These are phyloP conservation scores for Muschampia plurimacula DNA, from an alignment of 2,888 invertebrate species.

Conservation along the genomic window DNA sequence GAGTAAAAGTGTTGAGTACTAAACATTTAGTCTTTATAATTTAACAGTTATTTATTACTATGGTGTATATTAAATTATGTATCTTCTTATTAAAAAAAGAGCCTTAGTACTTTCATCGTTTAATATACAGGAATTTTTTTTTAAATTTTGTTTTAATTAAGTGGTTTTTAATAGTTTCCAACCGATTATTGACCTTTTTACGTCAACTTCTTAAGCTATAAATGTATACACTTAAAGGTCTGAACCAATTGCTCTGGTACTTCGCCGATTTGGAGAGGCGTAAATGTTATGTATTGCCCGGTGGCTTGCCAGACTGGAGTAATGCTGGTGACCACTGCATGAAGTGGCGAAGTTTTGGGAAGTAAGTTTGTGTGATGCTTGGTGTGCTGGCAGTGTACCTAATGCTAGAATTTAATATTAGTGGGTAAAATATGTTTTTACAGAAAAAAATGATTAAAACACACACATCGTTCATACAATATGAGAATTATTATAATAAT, in stretches of 20 bases:
- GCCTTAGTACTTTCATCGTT: no score
- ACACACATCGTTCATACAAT: no score
- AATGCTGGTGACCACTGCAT: slow-evolving; percentile 91
- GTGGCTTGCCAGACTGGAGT: slow-evolving; percentile 91
- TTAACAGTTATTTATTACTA: no score
- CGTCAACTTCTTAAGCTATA: neutral
- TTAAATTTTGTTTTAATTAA: no score
- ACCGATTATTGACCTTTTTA: neutral
- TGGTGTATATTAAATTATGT: no score
- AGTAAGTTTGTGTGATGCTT: slow-evolving; percentile 82
- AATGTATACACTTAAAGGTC: slow-evolving; percentile 66
- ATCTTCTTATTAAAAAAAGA: no score
- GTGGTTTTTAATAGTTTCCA: no score
- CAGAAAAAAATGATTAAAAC: no score
- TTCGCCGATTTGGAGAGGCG: slow-evolving; percentile 94
- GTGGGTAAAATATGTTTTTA: neutral
- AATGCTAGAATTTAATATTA: neutral
- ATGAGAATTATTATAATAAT: no score
- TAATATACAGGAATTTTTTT: no score
- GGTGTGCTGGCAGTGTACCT: neutral
- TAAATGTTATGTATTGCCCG: slow-evolving; percentile 91
- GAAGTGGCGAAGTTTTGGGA: slow-evolving; percentile 94
- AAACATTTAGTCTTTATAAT: no score
- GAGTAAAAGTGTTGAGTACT: no score
- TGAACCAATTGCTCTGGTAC: slow-evolving; percentile 97